Conservation (phyloP, 2,113 vertebrate species). For the Cebus imitator region DNA sequence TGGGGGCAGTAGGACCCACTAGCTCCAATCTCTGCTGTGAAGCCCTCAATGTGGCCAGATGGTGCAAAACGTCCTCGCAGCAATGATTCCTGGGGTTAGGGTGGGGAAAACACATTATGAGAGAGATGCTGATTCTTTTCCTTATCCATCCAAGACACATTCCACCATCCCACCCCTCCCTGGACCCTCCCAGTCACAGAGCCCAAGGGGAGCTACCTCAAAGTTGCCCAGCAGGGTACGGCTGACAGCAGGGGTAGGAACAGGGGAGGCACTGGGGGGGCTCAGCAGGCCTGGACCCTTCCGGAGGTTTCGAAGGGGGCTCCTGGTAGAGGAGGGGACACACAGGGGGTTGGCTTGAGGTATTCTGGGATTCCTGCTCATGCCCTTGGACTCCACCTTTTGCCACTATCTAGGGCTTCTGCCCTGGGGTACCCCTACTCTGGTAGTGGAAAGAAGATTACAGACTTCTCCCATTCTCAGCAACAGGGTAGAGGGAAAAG, state of each 20-base stretch:
- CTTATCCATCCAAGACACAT: neutral
- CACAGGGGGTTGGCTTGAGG: neutral
- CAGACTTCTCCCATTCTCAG: neutral
- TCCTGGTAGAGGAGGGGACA: constrained; percentile 81
- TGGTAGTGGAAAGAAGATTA: neutral
- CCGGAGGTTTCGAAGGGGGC: constrained; percentile 88
- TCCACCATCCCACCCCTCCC: neutral
- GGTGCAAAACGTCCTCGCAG: constrained; percentile 96
- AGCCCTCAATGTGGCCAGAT: constrained; percentile 94
- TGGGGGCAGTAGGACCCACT: constrained; percentile 98
- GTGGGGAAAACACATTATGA: neutral
- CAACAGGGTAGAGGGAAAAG: neutral
- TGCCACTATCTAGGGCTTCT: neutral
- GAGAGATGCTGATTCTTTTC: neutral
- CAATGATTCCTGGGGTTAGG: constrained; percentile 92
- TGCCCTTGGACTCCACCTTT: neutral
- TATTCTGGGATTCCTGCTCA: neutral
- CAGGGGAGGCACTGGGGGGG: constrained; percentile 82
- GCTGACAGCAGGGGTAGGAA: constrained; percentile 90
- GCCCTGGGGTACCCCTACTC: neutral
- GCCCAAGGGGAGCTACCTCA: constrained; percentile 88
- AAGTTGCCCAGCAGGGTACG: constrained; percentile 95
- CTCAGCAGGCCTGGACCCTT: constrained; percentile 84
- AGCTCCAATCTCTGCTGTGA: constrained; percentile 96
- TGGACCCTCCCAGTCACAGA: neutral